Percentiles rank a stretch among this genome's conserved stretches.
phyloP scores from a whole-genome alignment of 30 jellyfish, hydroid and myxozoan genomes.

The Aurelia sp. region DNA sequence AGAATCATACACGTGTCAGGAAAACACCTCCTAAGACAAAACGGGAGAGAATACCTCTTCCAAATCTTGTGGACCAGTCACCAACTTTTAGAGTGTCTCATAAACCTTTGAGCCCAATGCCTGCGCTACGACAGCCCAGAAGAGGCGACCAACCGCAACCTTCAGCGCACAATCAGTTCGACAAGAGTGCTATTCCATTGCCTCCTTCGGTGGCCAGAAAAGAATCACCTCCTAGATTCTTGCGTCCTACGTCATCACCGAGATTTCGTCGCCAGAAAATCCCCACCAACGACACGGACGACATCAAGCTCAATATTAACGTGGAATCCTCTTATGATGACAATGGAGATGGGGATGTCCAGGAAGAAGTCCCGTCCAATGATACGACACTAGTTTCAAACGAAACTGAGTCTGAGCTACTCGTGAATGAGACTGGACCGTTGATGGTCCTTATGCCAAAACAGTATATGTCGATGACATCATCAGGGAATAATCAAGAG shows the following conservation, averaged over 20 bases:
- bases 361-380: constrained; percentile 83
- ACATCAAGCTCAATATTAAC: constrained; percentile 17
- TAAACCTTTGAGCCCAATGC: neutral
- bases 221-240: too few relatives aligned
- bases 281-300: constrained; percentile 49
- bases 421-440: constrained; percentile 89
- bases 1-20: too few relatives aligned
- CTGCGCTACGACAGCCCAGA: neutral
- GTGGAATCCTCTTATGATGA: constrained; percentile 49
- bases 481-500: constrained; percentile 18
- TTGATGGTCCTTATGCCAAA: constrained; percentile 56
- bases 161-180: neutral
- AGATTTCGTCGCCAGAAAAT: constrained; percentile 50
- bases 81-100: too few relatives aligned
- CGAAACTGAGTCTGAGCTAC: constrained; percentile 87
- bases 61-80: neutral
- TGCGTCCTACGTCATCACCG: neutral
- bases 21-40: neutral
- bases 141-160: neutral
- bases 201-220: too few relatives aligned
- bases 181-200: neutral
- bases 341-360: constrained; percentile 62
- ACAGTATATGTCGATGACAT: constrained; percentile 40
- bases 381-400: constrained; percentile 84
- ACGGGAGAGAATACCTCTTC: neutral